Conservation (phyloP, 2,888 invertebrate species). For the Dorcus hopei region DNA sequence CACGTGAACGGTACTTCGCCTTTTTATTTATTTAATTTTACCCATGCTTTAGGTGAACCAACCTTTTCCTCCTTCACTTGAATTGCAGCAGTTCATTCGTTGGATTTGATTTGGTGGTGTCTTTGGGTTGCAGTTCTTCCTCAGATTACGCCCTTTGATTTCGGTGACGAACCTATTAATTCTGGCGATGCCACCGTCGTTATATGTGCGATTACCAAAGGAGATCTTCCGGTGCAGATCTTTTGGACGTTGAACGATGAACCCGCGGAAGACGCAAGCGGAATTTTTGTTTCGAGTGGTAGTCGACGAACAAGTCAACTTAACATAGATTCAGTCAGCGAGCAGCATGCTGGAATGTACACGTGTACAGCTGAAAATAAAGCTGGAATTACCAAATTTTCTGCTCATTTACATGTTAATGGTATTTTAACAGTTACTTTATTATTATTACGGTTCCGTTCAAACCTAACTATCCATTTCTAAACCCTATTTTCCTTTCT, state of each 20-base stretch:
- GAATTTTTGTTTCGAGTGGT: constrained; percentile 56
- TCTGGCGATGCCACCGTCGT: constrained; percentile 40
- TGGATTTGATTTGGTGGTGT: no score
- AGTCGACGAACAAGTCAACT: constrained; percentile 63
- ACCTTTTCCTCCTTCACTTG: no score
- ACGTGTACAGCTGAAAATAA: constrained; percentile 60
- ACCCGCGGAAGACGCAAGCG: constrained; percentile 50
- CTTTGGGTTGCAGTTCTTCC: constrained; percentile 61
- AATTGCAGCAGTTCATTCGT: no score
- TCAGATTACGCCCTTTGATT: constrained; percentile 74
- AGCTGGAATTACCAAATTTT: constrained; percentile 56
- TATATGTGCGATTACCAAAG: constrained; percentile 68
- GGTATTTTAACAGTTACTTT: constrained; percentile 15
- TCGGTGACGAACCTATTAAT: constrained; percentile 65
- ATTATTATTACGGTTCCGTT: no score
- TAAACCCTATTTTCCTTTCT: no score
- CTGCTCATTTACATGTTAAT: constrained; percentile 45
- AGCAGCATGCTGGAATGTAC: constrained; percentile 61
- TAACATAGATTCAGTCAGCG: constrained; percentile 60
- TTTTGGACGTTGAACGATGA: constrained; percentile 64
- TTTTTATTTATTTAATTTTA: constrained; percentile 1
- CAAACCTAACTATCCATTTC: no score
- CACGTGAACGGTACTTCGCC: constrained; percentile 64
- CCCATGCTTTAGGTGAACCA: not conserved
- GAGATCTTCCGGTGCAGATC: constrained; percentile 75